Base-by-base conservation (phyloP, 2,888 invertebrate species). In the Diloba caeruleocephala region DNA sequence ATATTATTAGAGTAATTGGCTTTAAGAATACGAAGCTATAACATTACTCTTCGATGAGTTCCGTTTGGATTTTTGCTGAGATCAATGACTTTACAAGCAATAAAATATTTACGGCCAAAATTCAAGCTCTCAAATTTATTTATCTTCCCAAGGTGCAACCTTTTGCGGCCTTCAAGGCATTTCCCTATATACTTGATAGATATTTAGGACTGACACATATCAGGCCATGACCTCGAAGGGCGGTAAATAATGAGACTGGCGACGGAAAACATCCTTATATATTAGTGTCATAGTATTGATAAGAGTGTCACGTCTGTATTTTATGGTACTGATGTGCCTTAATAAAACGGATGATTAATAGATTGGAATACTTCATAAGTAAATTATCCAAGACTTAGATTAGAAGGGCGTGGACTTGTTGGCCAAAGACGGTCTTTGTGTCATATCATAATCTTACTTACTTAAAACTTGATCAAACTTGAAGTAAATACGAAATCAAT, bases 121-220 rank as follows among this genome's bases (percentile, higher is more conserved):
- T 8, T 13, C 9, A 39, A 38, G 6, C 15, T 51, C 37, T 55
- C 29, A 49, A 39, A 49, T 56, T 46, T 43, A 60, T 56, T 61
- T 42, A 56, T 31, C 12, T 56, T n/a, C 8, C 15, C 38, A 48
- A 52, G 51, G 56, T 38, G 1, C n/a, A n/a, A 21, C 44, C 43
- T 48, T 28, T 44, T 57, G 37, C 31, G 36, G 37, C 5, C 4
- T 10, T 46, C 66, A 68, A 67, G 66, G 68, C 32, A 45, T 33
- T 67, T 68, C 67, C 66, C 59, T 59, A 32, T 63, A 52, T 52
- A 38, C 32, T 63, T 17, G 51, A 59, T 55, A 68, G 55, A 56
- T 52, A 63, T 67, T 63, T 67, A 68, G 68, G 52, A 50, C 46
- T 50, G 54, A 50, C 52, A 58, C 26, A 52, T 31, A 43, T 25